Conservation (phyloP, 2,797 vertebrate genomes). For the Melanotaenia trifasciata region DNA sequence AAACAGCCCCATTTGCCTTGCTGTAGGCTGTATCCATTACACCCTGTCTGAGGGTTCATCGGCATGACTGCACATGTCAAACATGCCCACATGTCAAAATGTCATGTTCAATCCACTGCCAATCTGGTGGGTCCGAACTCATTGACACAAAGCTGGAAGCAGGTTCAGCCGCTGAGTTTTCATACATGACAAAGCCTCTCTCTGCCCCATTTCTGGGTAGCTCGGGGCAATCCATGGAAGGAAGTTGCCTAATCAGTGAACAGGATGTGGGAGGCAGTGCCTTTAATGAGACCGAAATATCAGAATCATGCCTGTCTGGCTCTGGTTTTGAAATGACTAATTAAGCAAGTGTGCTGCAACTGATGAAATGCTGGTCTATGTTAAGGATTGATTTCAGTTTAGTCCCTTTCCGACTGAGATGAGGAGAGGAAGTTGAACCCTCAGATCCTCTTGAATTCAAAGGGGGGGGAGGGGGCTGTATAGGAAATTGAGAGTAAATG, state of each 20-base stretch:
- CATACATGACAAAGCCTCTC: constrained; percentile 34
- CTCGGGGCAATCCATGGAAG: constrained; percentile 32
- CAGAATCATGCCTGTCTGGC: constrained; percentile 25
- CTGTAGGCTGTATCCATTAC: constrained; percentile 53
- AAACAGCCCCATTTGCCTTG: constrained; percentile 34
- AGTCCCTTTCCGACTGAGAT: constrained; percentile 55
- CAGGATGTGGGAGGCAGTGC: constrained; percentile 48
- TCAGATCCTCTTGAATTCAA: constrained; percentile 27
- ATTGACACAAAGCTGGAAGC: neutral
- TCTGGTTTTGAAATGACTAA: constrained; percentile 39
- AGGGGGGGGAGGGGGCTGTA: constrained; percentile 14
- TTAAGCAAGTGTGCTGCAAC: constrained; percentile 41
- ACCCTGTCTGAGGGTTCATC: constrained; percentile 48
- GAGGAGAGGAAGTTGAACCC: constrained; percentile 54
- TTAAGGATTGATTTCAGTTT: constrained; percentile 52
- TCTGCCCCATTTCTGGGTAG: constrained; percentile 49
- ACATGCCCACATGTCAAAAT: constrained; percentile 58
- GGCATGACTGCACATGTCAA: constrained; percentile 70
- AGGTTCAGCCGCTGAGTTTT: constrained; percentile 17
- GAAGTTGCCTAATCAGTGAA: constrained; percentile 63
- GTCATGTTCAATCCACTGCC: constrained; percentile 54
- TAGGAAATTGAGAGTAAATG: constrained; percentile 63
- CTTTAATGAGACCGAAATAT: constrained; percentile 62
- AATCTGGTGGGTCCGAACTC: constrained; percentile 34
- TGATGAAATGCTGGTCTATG: constrained; percentile 49